Conservation (phyloP, 2,888 invertebrate genomes). For the Papilio demoleus region DNA sequence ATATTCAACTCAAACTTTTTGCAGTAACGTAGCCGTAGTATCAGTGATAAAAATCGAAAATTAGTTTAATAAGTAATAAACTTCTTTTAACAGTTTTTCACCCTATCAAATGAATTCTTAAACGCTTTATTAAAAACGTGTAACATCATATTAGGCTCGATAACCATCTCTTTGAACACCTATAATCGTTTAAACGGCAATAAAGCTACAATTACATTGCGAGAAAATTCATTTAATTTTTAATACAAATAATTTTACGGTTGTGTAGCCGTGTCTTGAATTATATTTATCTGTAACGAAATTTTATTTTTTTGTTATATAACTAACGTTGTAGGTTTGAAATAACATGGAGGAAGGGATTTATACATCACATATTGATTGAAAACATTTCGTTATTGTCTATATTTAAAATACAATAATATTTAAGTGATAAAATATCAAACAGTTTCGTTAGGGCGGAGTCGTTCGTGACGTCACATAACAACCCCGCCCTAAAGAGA, state of each 20-base stretch:
- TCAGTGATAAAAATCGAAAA: background rate
- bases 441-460: slow-evolving; percentile 15
- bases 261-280: too few relatives aligned
- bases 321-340: background rate
- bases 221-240: slow-evolving; percentile 5
- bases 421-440: background rate
- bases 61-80: too few relatives aligned
- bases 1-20: too few relatives aligned
- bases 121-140: background rate
- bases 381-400: too few relatives aligned
- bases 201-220: slow-evolving; percentile 55
- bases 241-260: background rate
- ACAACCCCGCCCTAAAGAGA: slow-evolving; percentile 28
- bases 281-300: background rate
- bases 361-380: too few relatives aligned
- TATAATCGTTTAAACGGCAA: slow-evolving; percentile 54
- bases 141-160: slow-evolving; percentile 38
- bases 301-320: background rate
- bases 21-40: too few relatives aligned
- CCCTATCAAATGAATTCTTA: background rate
- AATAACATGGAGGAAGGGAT: too few relatives aligned
- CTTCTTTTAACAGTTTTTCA: background rate
- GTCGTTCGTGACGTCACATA: slow-evolving; percentile 2
- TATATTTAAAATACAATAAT: background rate
- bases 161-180: slow-evolving; percentile 47